Percentiles rank a stretch among this genome's conserved stretches.
Conservation (phyloP, 2,797 vertebrate genomes). For the Calcarius lapponicus region DNA sequence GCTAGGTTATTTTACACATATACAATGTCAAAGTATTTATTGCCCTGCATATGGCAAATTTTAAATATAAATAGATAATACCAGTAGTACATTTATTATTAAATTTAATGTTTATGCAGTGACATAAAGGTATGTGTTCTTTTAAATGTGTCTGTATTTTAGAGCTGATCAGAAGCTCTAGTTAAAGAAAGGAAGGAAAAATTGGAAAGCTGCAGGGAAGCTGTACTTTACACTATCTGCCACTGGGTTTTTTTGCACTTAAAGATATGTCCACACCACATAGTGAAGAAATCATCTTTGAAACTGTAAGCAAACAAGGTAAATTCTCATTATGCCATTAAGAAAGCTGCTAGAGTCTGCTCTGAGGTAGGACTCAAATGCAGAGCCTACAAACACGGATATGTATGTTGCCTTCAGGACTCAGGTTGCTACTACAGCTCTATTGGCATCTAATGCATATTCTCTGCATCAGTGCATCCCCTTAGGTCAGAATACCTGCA, state of each 20-base stretch:
- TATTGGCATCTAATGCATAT: neutral
- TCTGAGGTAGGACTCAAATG: neutral
- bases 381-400: neutral
- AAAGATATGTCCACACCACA: neutral
- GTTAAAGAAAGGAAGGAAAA: neutral
- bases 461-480: too few relatives aligned
- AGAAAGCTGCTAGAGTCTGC: neutral
- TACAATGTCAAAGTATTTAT: slow-evolving; percentile 31
- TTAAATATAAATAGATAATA: slow-evolving; percentile 22
- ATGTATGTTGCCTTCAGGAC: neutral
- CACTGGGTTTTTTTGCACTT: neutral
- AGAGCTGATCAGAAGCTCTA: neutral
- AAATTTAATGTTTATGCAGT: slow-evolving; percentile 17
- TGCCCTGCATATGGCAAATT: neutral
- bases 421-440: neutral
- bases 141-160: neutral
- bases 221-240: neutral
- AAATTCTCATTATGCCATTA: neutral
- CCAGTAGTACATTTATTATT: neutral
- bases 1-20: slow-evolving; percentile 6
- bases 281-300: neutral
- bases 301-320: neutral
- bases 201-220: neutral
- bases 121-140: neutral
- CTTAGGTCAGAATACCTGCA: neutral